These are phyloP conservation scores for Pedicia rivosa DNA, from an alignment of 2,888 invertebrate genomes.

Conservation along the genomic window DNA sequence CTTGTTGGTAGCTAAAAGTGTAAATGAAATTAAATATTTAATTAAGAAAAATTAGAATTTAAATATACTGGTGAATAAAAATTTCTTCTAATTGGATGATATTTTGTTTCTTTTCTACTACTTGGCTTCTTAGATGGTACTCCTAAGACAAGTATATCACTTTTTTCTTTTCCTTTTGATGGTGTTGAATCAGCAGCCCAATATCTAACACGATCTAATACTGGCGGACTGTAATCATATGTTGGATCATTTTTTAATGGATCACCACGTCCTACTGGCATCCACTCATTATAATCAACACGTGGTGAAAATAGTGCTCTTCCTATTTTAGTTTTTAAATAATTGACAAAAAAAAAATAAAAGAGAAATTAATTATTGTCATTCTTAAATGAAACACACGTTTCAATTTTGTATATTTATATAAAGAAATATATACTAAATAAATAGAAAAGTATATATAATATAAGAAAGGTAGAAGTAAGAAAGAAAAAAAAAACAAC, in stretches of 20 bases:
- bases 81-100: constrained; percentile 33
- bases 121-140: constrained; percentile 52
- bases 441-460: no score
- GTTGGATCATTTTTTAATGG: constrained; percentile 72
- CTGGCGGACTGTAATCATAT: constrained; percentile 70
- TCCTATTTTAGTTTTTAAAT: neutral
- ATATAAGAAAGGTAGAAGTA: no score
- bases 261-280: constrained; percentile 65
- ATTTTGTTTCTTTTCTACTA: constrained; percentile 27
- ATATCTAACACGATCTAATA: constrained; percentile 60
- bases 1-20: constrained; percentile 16
- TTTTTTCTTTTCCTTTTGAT: constrained; percentile 35
- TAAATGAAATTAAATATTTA: neutral
- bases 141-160: constrained; percentile 51
- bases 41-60: constrained; percentile 41
- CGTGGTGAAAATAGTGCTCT: constrained; percentile 47
- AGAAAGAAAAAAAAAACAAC: no score
- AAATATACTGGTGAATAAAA: constrained; percentile 29
- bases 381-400: no score
- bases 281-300: constrained; percentile 75
- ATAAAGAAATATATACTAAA: no score
- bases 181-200: constrained; percentile 48
- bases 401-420: no score
- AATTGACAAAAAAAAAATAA: no score
- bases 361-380: no score